Evolutionary conservation across 2,888 invertebrate genomes (phyloP).

Genomic region (Pyralis farinalis): DNA sequence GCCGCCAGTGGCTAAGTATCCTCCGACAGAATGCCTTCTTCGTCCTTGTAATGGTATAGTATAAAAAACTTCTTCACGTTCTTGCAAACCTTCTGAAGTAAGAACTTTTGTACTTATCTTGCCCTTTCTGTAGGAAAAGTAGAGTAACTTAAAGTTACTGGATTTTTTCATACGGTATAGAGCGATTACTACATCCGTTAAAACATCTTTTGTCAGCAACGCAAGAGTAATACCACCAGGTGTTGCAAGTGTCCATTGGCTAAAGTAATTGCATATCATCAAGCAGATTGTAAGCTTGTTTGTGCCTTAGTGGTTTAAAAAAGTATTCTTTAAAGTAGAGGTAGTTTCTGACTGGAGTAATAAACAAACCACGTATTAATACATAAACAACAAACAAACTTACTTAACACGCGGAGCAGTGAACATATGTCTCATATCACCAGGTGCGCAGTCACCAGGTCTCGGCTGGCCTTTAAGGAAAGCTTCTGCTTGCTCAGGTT

Average conservation of each 20-base stretch:
- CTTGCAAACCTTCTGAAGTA: constrained; percentile 59
- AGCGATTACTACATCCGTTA: too few species aligned
- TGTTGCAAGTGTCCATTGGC: too few species aligned
- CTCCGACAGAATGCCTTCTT: constrained; percentile 85
- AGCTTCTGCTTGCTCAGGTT: constrained; percentile 83
- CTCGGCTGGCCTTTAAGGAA: constrained; percentile 86
- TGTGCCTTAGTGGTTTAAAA: too few species aligned
- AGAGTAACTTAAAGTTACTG: too few species aligned
- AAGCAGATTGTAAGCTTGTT: too few species aligned
- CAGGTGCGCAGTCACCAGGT: constrained; percentile 84
- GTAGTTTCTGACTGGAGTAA: too few species aligned
- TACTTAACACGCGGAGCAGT: constrained; percentile 72
- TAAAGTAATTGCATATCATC: too few species aligned
- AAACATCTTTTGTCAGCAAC: too few species aligned
- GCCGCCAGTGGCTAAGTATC: constrained; percentile 78
- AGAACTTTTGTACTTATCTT: constrained; percentile 61
- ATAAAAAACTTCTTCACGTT: constrained; percentile 83
- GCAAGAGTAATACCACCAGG: too few species aligned
- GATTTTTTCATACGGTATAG: too few species aligned
- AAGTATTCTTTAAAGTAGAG: too few species aligned
- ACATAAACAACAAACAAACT: constrained; percentile 29
- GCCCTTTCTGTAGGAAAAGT: constrained; percentile 49
- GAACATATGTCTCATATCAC: constrained; percentile 68
- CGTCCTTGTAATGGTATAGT: constrained; percentile 72
- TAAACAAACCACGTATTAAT: too few species aligned